Base-by-base conservation (phyloP, 2,797 vertebrate species). In the Acomys russatus region DNA sequence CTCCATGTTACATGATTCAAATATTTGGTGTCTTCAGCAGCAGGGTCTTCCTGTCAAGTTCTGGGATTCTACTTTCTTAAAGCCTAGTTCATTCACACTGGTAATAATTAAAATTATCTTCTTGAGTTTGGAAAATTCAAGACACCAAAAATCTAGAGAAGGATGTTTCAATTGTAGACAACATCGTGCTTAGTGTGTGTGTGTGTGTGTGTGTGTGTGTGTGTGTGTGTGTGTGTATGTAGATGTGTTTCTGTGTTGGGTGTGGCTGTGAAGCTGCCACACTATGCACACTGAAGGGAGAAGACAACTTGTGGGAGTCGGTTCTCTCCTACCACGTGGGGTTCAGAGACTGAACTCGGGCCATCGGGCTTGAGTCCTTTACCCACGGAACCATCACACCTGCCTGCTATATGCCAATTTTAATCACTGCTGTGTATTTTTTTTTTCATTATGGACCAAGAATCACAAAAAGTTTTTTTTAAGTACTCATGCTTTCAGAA, bases 391-490 rank as follows among this genome's bases (percentile, higher is more conserved):
- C 15, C 22, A 63, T 9, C 56, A 15, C 14, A 35, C 56, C n/a
- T 30, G 25, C 68, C 22, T 28, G 59, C 3, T 8, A 77, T 83
- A 91, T 51, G 23, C 44, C 18, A 49, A 1, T 33, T 77, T 73
- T 88, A 90, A 92, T 90, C 44, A 73, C 1, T 71, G 17, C 0
- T 77, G 1, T 79, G 38, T n/a, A n/a, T 76, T 92, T 44, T 61
- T 59, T 44, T 44, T 44, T 44, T 44, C 44, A 71, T 7, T 97
- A 33, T 84, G 66, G 90, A 4, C 14, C 68, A 70, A 14, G 28
- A 93, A 80, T n/a, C 86, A 35, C 9, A 95, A 94, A 92, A 93
- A 12, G 4, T 11, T 68, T 96, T 82, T 30, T 96, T 82, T 30
- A 86, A 66, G 22, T 76, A 66, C 38, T 9, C 49, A 95, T 44